Evolutionary conservation across 2,888 invertebrate genomes (phyloP), one percentile per base, ranked within the genome.

Genomic region (Apotomis turbidana): DNA sequence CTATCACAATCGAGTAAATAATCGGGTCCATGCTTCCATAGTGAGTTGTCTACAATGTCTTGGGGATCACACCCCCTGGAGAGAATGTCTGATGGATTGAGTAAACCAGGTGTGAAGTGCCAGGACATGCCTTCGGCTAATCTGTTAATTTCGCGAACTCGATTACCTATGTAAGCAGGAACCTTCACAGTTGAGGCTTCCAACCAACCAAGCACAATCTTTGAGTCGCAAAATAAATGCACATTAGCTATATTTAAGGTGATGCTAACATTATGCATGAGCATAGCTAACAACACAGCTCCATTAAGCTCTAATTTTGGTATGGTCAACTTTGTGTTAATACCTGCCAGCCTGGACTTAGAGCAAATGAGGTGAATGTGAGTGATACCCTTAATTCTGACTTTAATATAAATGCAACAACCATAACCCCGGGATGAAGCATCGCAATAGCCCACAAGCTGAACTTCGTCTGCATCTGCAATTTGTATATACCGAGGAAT

Each of bases 121-220:
- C 51, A 51, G 51, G 10, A 51, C 51, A 27, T 27, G 27, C 27
- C 51, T 51, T 51, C 51, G n/a, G 51, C 51, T 10, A 51, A n/a
- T 51, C n/a, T 51, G n/a, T 51, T 51, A n/a, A 51, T 51, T 51
- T 51, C 51, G 5, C 51, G 51, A 51, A 51, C 51, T 5, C 51
- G 51, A 51, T 51, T 51, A n/a, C 51, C 51, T 27, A 51, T 51
- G 51, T 51, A 51, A 51, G 51, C 51, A 51, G 51, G 51, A 51
- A n/a, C 51, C 51, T 51, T 51, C 10, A 51, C 51, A 51, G 12
- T 51, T 51, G 12, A n/a, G n/a, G 51, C n/a, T 4, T 51, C 12
- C 12, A 51, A 51, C 51, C 51, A 51, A 4, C 12, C 8, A 51
- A 51, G 51, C 10, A 51, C 51, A 51, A 12, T 51, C n/a, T 51